Evolutionary conservation across 2,113 vertebrate genomes (phyloP).

Genomic region (Entelurus aequoreus): DNA sequence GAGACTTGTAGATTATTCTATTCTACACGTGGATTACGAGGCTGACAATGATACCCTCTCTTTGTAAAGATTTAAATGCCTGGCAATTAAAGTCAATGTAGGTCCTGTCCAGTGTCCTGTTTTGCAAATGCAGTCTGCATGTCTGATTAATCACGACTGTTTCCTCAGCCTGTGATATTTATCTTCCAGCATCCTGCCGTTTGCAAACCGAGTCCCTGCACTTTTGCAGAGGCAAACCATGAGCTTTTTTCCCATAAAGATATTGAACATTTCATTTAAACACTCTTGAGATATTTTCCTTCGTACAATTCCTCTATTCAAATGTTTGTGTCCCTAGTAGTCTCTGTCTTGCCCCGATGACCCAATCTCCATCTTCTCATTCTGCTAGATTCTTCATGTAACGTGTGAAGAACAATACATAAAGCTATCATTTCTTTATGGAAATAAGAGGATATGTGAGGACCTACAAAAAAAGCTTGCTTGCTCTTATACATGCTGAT

Average conservation of each 20-base stretch:
- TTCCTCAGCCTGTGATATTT: constrained; percentile 46
- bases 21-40: neutral
- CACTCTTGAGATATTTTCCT: neutral
- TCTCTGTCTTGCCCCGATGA: constrained; percentile 12
- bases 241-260: neutral
- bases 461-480: neutral
- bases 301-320: neutral
- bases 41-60: neutral
- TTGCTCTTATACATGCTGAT: constrained; percentile 16
- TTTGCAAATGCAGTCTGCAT: constrained; percentile 24
- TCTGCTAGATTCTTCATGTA: constrained; percentile 26
- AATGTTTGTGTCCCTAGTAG: constrained; percentile 6
- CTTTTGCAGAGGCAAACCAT: constrained; percentile 18
- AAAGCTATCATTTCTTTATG: constrained; percentile 19
- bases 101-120: constrained; percentile 20
- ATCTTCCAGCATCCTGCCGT: constrained; percentile 62
- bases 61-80: neutral
- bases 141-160: constrained; percentile 36
- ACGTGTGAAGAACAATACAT: constrained; percentile 43
- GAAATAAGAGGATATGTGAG: constrained; percentile 35
- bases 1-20: neutral
- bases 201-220: constrained; percentile 29
- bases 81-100: constrained; percentile 9
- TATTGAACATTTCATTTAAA: neutral
- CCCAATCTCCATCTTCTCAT: constrained; percentile 5